Conservation (phyloP, 2,888 invertebrate species). For the Heliconius erato region DNA sequence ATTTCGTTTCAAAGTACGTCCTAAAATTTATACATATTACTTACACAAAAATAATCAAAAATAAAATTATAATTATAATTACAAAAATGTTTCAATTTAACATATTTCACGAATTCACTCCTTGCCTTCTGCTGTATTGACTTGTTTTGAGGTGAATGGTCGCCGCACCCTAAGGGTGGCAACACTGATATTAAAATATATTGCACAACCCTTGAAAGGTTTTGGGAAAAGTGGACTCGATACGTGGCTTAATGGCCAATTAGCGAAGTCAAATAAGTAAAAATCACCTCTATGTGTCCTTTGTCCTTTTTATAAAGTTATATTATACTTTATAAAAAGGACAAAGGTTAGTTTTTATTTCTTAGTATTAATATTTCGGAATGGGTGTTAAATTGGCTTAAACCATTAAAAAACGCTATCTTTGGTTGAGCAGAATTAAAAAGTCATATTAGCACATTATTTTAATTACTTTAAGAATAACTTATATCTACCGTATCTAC, state of each 20-base stretch:
- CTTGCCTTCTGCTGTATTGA: constrained; percentile 23
- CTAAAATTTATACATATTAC: neutral
- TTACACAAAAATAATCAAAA: neutral
- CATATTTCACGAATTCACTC: neutral
- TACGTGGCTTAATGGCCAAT: constrained; percentile 36
- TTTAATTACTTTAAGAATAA: too few species aligned
- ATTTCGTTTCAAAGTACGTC: neutral
- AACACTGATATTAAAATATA: constrained; percentile 40
- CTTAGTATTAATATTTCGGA: too few species aligned
- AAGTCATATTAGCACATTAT: too few species aligned
- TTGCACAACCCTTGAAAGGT: constrained; percentile 40
- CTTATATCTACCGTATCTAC: too few species aligned
- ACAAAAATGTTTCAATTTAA: neutral
- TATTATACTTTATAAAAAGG: neutral
- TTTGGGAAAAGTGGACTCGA: constrained; percentile 11
- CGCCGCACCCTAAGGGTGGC: constrained; percentile 65
- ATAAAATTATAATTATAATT: neutral
- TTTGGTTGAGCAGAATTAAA: neutral
- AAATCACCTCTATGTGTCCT: constrained; percentile 1
- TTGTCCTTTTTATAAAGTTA: neutral
- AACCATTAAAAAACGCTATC: too few species aligned
- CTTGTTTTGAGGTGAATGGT: constrained; percentile 65
- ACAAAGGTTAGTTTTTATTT: too few species aligned
- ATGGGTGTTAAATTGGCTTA: too few species aligned
- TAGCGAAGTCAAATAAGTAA: constrained; percentile 37